Evolutionary conservation across 2,888 invertebrate genomes (phyloP), one percentile per base, ranked within the genome.

Genomic region (Physocephala rufipes): DNA sequence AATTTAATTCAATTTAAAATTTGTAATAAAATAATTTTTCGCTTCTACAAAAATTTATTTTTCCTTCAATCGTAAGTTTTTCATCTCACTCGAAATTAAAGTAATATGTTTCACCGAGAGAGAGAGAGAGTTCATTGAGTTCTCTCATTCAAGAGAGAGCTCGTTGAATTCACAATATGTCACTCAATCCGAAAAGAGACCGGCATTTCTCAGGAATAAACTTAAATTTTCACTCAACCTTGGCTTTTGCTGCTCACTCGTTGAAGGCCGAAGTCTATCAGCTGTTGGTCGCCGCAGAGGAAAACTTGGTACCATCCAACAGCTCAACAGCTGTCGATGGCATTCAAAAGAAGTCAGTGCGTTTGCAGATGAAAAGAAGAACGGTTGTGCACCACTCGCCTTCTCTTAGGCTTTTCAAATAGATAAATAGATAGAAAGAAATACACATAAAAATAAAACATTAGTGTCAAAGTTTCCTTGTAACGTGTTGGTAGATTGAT

Each of bases 241-340:
- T 76, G 76, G 75, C 77, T 74, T 73, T 77, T 74, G 67, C 71
- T 67, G 47, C 53, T 43, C 53, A 47, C 55, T 36, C 58, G 59
- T 61, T 66, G 68, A 19, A 45, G 47, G 26, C 30, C 21, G 64
- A 15, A 26, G 45, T n/a, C 70, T 5, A 45, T 45, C 55, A 66
- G 53, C 67, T 62, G 71, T 61, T 59, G n/a, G 21, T 36, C 5
- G 36, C 9, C 9, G 36, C 36, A 9, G 4, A 36, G 5, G 36
- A 36, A 9, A 7, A 36, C 36, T 36, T 9, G 45, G 26, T 65
- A n/a, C n/a, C n/a, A n/a, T n/a, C 64, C 13, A n/a, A 28, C 45
- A 21, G 55, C 51, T 63, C 70, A 67, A 67, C 70, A 70, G 74
- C 71, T 74, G 71, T 63, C 67, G 65, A 55, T 24, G 45, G 63